Evolutionary conservation across 2,113 vertebrate species (phyloP).

Genomic region (Actenoides lindsayi): DNA sequence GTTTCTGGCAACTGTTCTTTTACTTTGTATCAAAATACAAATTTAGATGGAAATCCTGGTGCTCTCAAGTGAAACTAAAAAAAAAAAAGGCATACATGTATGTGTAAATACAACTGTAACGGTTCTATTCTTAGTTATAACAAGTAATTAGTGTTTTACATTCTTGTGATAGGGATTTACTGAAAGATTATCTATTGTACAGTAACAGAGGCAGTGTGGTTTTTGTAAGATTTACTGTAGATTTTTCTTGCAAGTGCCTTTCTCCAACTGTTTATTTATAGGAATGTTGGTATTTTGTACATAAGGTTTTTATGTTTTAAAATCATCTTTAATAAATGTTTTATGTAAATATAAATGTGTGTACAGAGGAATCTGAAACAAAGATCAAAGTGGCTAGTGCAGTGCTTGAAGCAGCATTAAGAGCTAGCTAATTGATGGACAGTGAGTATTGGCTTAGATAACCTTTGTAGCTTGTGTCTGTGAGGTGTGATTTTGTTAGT

Average conservation of each 20-base stretch:
- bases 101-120: conserved; percentile 78
- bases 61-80: conserved; percentile 73
- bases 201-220: conserved; percentile 75
- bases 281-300: conserved; percentile 83
- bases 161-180: conserved; percentile 73
- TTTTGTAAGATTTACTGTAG: conserved; percentile 83
- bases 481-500: conserved; percentile 62
- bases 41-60: conserved; percentile 76
- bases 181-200: conserved; percentile 77
- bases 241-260: conserved; percentile 89
- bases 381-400: conserved; percentile 72
- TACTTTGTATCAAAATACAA: conserved; percentile 67
- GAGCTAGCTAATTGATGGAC: conserved; percentile 60
- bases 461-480: conserved; percentile 68
- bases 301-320: conserved; percentile 79
- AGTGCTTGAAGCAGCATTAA: conserved; percentile 64
- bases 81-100: conserved; percentile 50
- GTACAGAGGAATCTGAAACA: conserved; percentile 75
- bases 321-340: conserved; percentile 81
- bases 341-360: conserved; percentile 80
- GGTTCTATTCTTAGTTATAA: conserved; percentile 73
- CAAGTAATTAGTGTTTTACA: conserved; percentile 76
- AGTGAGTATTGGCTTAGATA: conserved; percentile 68
- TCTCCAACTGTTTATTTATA: conserved; percentile 86
- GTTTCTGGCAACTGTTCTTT: conserved; percentile 69